Evolutionary conservation across 2,888 invertebrate genomes (phyloP), one percentile per base, ranked within the genome.

Genomic region (Entomobrya multifasciata): DNA sequence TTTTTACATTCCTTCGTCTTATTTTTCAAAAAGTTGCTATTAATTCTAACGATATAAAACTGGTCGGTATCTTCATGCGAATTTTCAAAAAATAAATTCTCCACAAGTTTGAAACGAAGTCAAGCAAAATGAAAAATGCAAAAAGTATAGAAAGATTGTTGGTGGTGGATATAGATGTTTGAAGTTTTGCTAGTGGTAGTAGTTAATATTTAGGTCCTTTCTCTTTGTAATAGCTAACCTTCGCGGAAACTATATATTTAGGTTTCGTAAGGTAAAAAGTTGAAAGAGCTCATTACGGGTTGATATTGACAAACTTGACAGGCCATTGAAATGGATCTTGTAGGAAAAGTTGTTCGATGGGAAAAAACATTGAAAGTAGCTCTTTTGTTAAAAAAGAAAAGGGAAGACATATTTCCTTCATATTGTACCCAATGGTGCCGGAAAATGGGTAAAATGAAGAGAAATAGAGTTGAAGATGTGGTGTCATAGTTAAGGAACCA

Each of bases 221-320:
- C 60, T 36, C 36, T 4, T 36, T 6, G 36, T 36, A 36, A 36
- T 22, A 77, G 44, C 41, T 17, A 57, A 27, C 67, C 67, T 80
- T 20, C 70, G 13, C 25, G 36, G 41, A 60, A 60, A 57, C 41
- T 81, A 47, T n/a, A 36, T 8, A 36, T 44, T n/a, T 81, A 76
- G 36, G 36, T 36, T 36, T 36, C 4, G 36, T 57, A 65, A 83
- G 74, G 83, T 83, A 83, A 83, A 36, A 83, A 76, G 83, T 65
- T 74, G 76, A 83, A 85, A 62, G 78, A 79, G 78, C 85, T 79
- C 85, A 85, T 85, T 85, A 85, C 79, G 36, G 60, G 30, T 72
- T 79, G 85, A 79, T 85, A 85, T 85, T 85, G 85, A 85, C 85
- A 83, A 83, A 78, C 78, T 79, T 85, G 85, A 85, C 79, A 85